These are phyloP conservation scores for Neodiprion virginianus DNA, from an alignment of 1,140 invertebrate genomes.

Conservation along the genomic window DNA sequence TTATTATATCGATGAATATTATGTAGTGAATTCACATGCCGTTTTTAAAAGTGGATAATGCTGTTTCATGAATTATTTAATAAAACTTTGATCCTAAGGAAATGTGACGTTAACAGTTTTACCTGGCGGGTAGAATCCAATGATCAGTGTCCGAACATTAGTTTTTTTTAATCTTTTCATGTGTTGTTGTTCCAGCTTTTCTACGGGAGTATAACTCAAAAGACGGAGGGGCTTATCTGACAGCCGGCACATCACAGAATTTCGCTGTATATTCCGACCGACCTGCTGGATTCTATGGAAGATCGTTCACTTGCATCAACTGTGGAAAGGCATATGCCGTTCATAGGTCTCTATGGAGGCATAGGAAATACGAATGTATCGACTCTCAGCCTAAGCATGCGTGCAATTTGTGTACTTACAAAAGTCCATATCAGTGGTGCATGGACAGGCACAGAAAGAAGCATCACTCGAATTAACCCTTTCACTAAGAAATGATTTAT, in stretches of 20 bases:
- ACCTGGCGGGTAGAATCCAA: no score
- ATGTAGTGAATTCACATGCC: no score
- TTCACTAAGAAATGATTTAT: not conserved
- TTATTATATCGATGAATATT: no score
- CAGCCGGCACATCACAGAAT: not conserved
- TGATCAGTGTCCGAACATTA: no score
- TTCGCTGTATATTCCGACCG: no score
- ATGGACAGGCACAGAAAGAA: constrained; percentile 51
- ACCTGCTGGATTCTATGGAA: not conserved
- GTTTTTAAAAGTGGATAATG: no score
- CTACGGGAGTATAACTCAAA: not conserved
- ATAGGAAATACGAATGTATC: constrained; percentile 60
- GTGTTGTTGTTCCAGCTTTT: not conserved
- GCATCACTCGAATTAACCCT: constrained; percentile 32
- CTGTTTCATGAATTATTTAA: no score
- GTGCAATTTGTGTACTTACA: constrained; percentile 59
- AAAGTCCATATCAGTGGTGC: constrained; percentile 55
- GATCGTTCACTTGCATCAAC: constrained; percentile 30
- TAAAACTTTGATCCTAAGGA: no score
- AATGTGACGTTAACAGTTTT: no score
- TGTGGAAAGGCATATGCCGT: constrained; percentile 53
- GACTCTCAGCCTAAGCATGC: constrained; percentile 50
- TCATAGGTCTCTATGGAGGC: constrained; percentile 52
- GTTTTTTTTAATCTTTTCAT: not conserved
- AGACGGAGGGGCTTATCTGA: not conserved